These are phyloP conservation scores for Mya arenaria DNA, from an alignment of 1,140 invertebrate genomes.

Conservation along the genomic window DNA sequence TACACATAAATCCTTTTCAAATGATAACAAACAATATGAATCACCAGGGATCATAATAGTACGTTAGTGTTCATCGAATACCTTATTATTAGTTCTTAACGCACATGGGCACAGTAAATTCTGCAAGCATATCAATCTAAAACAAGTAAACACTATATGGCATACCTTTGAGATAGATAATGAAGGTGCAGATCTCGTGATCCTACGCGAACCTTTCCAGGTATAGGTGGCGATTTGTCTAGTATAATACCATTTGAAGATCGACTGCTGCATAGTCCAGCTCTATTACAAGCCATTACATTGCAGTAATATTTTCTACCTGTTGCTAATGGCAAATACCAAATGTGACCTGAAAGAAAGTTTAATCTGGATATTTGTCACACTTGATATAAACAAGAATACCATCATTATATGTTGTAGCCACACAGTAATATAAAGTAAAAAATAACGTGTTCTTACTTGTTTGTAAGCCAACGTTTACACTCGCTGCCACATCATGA, in stretches of 20 bases:
- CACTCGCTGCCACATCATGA: conserved; percentile 30
- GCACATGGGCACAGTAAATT: too few relatives aligned
- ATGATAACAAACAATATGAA: too few relatives aligned
- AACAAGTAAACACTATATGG: too few relatives aligned
- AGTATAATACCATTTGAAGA: conserved; percentile 54
- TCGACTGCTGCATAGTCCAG: conserved; percentile 21
- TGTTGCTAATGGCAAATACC: background rate
- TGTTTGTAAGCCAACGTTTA: conserved; percentile 40
- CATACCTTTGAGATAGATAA: background rate
- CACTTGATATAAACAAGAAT: background rate
- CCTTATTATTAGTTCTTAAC: too few relatives aligned
- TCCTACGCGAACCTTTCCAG: conserved; percentile 43
- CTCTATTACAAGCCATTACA: conserved; percentile 54
- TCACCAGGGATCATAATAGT: too few relatives aligned
- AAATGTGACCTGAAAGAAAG: background rate
- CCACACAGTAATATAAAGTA: too few relatives aligned
- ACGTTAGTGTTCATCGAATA: too few relatives aligned
- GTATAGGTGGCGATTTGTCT: conserved; percentile 56
- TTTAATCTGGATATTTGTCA: background rate
- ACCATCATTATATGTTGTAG: background rate
- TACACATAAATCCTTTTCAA: too few relatives aligned
- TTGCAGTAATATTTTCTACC: conserved; percentile 48
- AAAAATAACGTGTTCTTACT: conserved; percentile 15
- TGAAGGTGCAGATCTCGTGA: background rate
- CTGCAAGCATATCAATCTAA: too few relatives aligned